Base-by-base conservation (phyloP, 1,140 invertebrate genomes). In the Bombus haemorrhoidalis region DNA sequence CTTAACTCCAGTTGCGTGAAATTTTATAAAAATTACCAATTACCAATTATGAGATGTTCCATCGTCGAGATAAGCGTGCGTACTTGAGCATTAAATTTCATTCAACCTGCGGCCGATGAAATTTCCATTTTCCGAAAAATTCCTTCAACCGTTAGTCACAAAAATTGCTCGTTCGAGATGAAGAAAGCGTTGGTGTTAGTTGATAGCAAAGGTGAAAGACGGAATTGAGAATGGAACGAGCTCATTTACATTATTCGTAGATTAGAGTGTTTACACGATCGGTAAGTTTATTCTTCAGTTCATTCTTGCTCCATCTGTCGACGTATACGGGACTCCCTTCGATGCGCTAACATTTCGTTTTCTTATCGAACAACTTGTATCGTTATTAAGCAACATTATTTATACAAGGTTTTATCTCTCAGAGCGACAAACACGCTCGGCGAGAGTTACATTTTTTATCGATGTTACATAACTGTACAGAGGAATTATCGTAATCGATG, bases 261-360 rank as follows among this genome's bases (percentile, higher is more conserved):
- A 22, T 8, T n/a, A 2, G 10, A 0, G 28, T 18, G 59, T 77
- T 13, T 79, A 5, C 64, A 12, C 64, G 78, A 39, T 69, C 66
- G 78, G 25, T 80, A 69, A 47, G 13, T n/a, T 37, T 15, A 0
- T 13, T 53, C 4, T 25, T 2, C 3, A 81, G 34, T 71, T 71
- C 47, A 81, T 72, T 4, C 43, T 57, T 3, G 34, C 66, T 25
- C 66, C 79, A 71, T 81, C 66, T 81, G 1, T 81, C 47, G 66
- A 6, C 10, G 28, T 1, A 9, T 0, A 4, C 10, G 13, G 15
- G 22, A 76, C 12, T 18, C 8, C 2, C 1, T 39, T 59, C 25
- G 13, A 37, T 25, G 18, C 34, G 10, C 10, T 10, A 75, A 34
- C 32, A 12, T 22, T 47, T 47, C 6, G 22, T n/a, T 41, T 18